Conservation (phyloP, 1,140 invertebrate species). For the Scaptomyza pallida region DNA sequence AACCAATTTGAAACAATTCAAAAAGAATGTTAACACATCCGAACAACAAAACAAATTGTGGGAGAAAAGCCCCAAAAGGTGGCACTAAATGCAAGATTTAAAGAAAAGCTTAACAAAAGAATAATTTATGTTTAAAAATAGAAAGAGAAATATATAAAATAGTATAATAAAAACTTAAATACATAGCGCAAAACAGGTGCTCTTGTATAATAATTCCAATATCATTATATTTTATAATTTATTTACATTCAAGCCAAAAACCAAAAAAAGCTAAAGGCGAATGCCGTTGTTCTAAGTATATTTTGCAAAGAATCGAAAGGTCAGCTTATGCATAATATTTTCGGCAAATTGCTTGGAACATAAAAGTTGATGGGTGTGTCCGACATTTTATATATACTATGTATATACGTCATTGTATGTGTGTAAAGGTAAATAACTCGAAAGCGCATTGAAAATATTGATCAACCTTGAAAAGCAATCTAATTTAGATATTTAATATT, state of each 20-base stretch:
- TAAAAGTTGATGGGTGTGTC: constrained; percentile 51
- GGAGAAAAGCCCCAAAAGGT: constrained; percentile 11
- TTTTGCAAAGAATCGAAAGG: constrained; percentile 31
- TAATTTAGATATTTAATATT: constrained; percentile 34
- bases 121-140: too few relatives aligned
- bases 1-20: constrained; percentile 23
- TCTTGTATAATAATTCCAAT: not conserved
- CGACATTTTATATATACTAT: constrained; percentile 43
- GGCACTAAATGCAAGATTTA: not conserved
- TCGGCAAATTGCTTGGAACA: constrained; percentile 48
- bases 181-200: too few relatives aligned
- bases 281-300: constrained; percentile 3
- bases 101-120: too few relatives aligned
- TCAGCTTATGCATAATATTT: constrained; percentile 54
- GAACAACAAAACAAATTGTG: constrained; percentile 23
- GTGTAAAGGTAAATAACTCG: constrained; percentile 40
- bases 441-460: constrained; percentile 38
- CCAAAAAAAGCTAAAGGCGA: too few relatives aligned
- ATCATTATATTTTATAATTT: not conserved
- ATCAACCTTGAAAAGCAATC: constrained; percentile 39
- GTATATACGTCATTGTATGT: not conserved
- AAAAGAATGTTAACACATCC: constrained; percentile 36
- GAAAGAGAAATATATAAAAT: too few relatives aligned
- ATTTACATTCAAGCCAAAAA: not conserved
- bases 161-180: too few relatives aligned